These are phyloP conservation scores for Drosophila melanosoma DNA, from an alignment of 2,888 invertebrate species.

Conservation along the genomic window DNA sequence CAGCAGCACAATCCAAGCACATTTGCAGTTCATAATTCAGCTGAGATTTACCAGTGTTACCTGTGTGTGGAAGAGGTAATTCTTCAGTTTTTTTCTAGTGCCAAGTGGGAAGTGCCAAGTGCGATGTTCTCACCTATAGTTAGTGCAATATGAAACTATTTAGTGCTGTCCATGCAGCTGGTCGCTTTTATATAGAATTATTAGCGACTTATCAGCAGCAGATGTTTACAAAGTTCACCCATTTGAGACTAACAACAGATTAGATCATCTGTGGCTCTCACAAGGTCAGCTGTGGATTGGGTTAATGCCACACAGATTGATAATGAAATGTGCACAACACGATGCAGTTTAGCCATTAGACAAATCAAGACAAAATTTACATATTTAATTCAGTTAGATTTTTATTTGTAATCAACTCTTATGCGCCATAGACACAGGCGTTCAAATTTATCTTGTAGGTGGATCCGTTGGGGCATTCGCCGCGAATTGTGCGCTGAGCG, in stretches of 20 bases:
- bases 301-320: slow-evolving; percentile 41
- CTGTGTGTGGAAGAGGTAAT: neutral
- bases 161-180: slow-evolving; percentile 7
- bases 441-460: slow-evolving; percentile 71
- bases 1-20: slow-evolving; percentile 57
- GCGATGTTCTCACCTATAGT: slow-evolving; percentile 36
- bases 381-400: slow-evolving; percentile 28
- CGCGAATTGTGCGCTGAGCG: slow-evolving; percentile 76
- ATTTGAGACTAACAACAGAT: slow-evolving; percentile 16
- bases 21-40: slow-evolving; percentile 52
- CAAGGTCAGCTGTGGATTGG: slow-evolving; percentile 35
- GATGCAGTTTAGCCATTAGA: slow-evolving; percentile 14
- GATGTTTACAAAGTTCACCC: slow-evolving; percentile 29
- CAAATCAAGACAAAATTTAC: slow-evolving; percentile 23
- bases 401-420: slow-evolving; percentile 12
- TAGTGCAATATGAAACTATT: slow-evolving; percentile 46
- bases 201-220: slow-evolving; percentile 32
- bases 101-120: neutral
- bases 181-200: slow-evolving; percentile 51
- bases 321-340: slow-evolving; percentile 21
- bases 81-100: neutral
- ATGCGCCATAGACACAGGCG: slow-evolving; percentile 72
- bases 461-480: slow-evolving; percentile 80
- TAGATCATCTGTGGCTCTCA: slow-evolving; percentile 3
- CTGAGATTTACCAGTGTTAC: neutral